Evolutionary conservation across 2,797 vertebrate genomes (phyloP), one percentile per base, ranked within the genome.

Genomic region (Enteromius mattozi): DNA sequence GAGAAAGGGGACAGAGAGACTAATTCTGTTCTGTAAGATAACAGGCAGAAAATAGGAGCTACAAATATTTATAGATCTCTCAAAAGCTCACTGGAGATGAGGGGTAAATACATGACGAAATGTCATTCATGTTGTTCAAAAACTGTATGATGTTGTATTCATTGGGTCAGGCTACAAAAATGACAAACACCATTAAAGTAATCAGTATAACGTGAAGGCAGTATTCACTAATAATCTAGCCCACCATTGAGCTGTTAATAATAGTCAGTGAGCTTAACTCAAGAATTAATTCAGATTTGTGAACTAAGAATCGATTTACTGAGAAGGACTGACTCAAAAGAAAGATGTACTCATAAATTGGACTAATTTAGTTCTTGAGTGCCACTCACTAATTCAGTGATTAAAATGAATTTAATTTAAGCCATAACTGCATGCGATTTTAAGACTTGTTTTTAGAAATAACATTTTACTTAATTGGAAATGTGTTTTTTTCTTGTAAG

Each of bases 21-120:
- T 40, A 54, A 83, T 66, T 65, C 47, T 47, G 56, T 71, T 82
- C 42, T 82, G 71, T 42, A 65, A 49, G 56, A 82, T 82, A 75
- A 75, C 56, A 19, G 16, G 40, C 21, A 19, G 9, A 82, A 81
- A 82, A 65, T 65, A 49, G 35, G 45, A 83, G 40, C 19, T n/a
- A 21, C 47, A 75, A 56, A 33, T 17, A 61, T 80, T 80, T 51
- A 42, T 27, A 78, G n/a, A 45, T 65, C 54, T 47, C 19, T 35
- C 27, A 63, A 63, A 72, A 13, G 37, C 12, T 61, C 21, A 42
- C 30, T 61, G 3, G 6, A 13, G 6, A 59, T n/a, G 7, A 27
- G 27, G 27, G 27, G 27, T 27, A 27, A 27, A 27, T 27, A 27
- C 27, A 27, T 27, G 27, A 27, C 27, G 27, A 27, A 27, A 27